Percentiles rank a stretch among this genome's conserved stretches.
Evolutionary conservation across 1,140 invertebrate species (phyloP).

Genomic region (Lasioglossum albipes): DNA sequence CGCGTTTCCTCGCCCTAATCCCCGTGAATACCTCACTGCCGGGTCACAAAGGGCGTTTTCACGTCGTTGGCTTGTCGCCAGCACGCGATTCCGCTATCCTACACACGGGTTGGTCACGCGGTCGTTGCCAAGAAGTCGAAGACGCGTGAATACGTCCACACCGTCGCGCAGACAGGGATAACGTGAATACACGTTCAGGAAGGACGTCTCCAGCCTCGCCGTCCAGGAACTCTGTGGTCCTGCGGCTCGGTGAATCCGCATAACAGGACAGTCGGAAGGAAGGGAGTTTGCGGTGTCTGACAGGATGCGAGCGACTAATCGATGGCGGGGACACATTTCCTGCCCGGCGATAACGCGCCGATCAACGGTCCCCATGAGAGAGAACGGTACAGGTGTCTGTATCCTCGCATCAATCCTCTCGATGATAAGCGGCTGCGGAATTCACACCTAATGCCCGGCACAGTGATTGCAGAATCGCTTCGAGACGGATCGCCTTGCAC

Average conservation of each 20-base stretch:
- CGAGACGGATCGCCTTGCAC: background rate
- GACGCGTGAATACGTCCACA: too few species aligned
- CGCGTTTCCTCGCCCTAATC: too few species aligned
- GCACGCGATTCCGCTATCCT: too few species aligned
- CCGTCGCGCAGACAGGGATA: too few species aligned
- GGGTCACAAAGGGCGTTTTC: too few species aligned
- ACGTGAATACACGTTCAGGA: too few species aligned
- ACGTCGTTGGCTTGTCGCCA: too few species aligned
- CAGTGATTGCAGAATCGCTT: background rate
- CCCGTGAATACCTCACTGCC: too few species aligned
- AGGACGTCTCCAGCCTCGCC: too few species aligned
- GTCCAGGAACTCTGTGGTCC: background rate
- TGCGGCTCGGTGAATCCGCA: background rate
- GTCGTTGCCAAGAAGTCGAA: too few species aligned
- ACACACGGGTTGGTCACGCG: too few species aligned
- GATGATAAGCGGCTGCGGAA: conserved; percentile 33
- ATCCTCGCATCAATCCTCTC: conserved; percentile 13
- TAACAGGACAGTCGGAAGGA: conserved; percentile 23
- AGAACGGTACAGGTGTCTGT: conserved; percentile 3
- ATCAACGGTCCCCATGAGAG: background rate
- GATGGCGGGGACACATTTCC: conserved; percentile 41
- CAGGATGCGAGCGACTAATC: conserved; percentile 34
- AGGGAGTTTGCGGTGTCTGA: conserved; percentile 17
- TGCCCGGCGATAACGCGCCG: conserved; percentile 7
- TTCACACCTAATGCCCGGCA: background rate